Evolutionary conservation across 35 echinoderm and acorn worm genomes (phyloP).

Genomic region (Eucidaris tribuloides): DNA sequence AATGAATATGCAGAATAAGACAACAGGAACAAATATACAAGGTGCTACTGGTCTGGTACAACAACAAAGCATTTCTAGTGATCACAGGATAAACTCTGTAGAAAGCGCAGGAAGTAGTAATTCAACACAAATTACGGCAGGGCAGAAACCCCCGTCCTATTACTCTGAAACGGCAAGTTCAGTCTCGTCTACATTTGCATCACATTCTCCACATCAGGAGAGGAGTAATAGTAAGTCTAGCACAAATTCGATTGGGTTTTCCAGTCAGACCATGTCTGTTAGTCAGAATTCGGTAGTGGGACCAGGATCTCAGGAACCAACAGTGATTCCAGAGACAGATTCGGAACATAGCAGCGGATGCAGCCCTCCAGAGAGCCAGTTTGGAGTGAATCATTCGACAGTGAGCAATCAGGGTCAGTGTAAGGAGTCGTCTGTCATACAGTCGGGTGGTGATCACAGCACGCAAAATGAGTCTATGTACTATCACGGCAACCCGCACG

Average conservation of each 20-base stretch:
- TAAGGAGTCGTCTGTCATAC: neutral
- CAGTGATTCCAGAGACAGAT: slow-evolving; percentile 3
- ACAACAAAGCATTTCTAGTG: too few species aligned
- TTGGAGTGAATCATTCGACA: neutral
- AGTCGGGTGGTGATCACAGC: neutral
- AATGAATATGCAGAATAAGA: too few species aligned
- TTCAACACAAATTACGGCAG: neutral
- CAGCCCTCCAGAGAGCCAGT: slow-evolving; percentile 10
- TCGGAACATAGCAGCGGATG: slow-evolving; percentile 10
- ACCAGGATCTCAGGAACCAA: slow-evolving; percentile 19
- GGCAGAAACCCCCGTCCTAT: neutral
- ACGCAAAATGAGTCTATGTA: neutral
- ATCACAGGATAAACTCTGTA: too few species aligned
- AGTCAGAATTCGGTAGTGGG: neutral
- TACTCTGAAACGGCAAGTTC: neutral
- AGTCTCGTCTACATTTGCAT: neutral
- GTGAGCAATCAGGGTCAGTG: neutral
- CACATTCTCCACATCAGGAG: slow-evolving; percentile 3
- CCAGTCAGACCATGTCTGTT: too few species aligned
- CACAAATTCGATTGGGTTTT: neutral
- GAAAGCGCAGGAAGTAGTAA: neutral
- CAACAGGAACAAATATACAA: too few species aligned
- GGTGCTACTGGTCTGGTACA: too few species aligned
- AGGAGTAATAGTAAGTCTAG: neutral
- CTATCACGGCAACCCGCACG: neutral